These are phyloP conservation scores for Leucopsar rothschildi DNA, from an alignment of 2,113 vertebrate species.

Conservation along the genomic window DNA sequence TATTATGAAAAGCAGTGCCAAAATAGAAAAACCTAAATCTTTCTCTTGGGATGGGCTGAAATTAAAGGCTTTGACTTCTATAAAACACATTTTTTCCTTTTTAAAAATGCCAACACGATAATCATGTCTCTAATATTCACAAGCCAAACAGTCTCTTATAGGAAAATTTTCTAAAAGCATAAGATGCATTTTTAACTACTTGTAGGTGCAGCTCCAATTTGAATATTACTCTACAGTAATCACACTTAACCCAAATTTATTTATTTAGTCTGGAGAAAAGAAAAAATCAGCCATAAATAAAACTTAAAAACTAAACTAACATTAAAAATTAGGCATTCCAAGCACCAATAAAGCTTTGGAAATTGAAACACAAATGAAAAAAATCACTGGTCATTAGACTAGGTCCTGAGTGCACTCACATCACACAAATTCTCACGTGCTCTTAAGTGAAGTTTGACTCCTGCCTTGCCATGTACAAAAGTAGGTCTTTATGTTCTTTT, in stretches of 20 bases:
- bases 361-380: not conserved
- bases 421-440: not conserved
- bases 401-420: not conserved
- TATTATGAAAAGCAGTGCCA: slow-evolving; percentile 11
- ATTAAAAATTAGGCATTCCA: not conserved
- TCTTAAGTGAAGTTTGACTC: not conserved
- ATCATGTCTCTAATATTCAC: not conserved
- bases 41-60: not conserved
- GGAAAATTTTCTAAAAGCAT: not conserved
- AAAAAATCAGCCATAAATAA: not conserved
- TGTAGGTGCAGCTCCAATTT: not conserved
- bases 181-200: not conserved
- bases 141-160: not conserved
- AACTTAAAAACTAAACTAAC: not conserved
- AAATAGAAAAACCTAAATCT: not conserved
- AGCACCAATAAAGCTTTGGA: not conserved
- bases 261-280: not conserved
- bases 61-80: not conserved
- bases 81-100: not conserved
- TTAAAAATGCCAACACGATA: not conserved
- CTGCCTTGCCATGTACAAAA: not conserved
- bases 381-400: not conserved
- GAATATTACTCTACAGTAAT: not conserved
- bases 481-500: not conserved
- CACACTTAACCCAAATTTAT: not conserved